Evolutionary conservation across 2,113 vertebrate species (phyloP).

Genomic region (Rhea pennata): DNA sequence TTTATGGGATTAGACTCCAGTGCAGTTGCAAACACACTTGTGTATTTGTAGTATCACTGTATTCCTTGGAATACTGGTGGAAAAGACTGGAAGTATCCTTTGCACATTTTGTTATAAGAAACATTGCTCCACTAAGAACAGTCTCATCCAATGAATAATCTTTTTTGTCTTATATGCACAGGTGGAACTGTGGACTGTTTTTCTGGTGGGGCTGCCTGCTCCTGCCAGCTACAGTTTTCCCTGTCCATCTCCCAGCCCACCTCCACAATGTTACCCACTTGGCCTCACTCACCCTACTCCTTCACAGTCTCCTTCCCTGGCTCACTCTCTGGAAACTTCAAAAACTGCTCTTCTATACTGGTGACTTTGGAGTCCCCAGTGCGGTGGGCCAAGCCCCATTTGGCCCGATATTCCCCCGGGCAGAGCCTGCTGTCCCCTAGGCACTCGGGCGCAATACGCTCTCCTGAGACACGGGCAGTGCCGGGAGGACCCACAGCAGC

Average conservation of each 20-base stretch:
- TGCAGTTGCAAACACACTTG: background rate
- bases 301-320: fast-evolving
- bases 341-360: fast-evolving
- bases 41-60: fast-evolving
- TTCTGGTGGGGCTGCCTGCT: background rate
- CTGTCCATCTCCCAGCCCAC: fast-evolving
- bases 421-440: background rate
- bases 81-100: background rate
- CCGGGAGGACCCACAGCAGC: background rate
- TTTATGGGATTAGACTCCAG: background rate
- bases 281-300: background rate
- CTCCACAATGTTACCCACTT: fast-evolving
- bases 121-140: background rate
- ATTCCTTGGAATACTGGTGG: background rate
- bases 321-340: background rate
- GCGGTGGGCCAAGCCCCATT: background rate
- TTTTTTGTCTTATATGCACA: fast-evolving
- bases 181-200: background rate
- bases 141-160: fast-evolving
- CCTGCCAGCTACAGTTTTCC: background rate
- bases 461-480: background rate
- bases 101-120: background rate
- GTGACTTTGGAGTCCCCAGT: background rate
- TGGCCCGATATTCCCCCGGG: no score
- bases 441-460: fast-evolving